Evolutionary conservation across 1,140 invertebrate species (phyloP), one percentile per base, ranked within the genome.

Genomic region (Lepidostoma basale): DNA sequence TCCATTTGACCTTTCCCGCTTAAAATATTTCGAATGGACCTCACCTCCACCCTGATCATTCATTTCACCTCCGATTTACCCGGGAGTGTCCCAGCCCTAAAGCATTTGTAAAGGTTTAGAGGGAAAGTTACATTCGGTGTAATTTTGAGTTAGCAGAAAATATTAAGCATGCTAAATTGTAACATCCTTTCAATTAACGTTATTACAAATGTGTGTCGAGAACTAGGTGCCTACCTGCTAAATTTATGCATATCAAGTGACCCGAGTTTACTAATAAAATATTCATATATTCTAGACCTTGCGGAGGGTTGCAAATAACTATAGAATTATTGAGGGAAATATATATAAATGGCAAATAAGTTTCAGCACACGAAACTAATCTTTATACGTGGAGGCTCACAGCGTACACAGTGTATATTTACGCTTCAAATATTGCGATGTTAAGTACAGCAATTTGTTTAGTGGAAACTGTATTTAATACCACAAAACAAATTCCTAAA

Each of bases 11-110:
- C 59, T 47, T 33, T 47, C 14, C 9, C 23, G 59, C 25, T 44
- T 62, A 62, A 60, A 62, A 62, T 62, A 62, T 62, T 62, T 45
- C 22, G 28, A 47, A 45, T 62, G 59, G 30, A 18, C 42, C 59
- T 47, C 59, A 62, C 59, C 59, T 62, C 26, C 9, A 26, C 59
- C 40, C 44, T 12, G 42, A 44, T 62, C 59, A 56, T 56, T 56
- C 30, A 56, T 56, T 56, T 36, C 36, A 56, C 52, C 52, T 56
- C 52, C 52, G 16, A 56, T 56, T 56, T 28, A 12, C n/a, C 52
- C 52, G 12, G 9, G 36, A 56, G 52, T 36, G 30, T 18, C 52
- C 18, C 20, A 1, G 9, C n/a, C 30, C n/a, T 10, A 33, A 18
- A 30, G 28, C 30, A 20, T 33, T 33, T 33, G 22, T 56, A 30